Conservation (phyloP, 1,140 invertebrate species). For the Drosophila nebulosa region DNA sequence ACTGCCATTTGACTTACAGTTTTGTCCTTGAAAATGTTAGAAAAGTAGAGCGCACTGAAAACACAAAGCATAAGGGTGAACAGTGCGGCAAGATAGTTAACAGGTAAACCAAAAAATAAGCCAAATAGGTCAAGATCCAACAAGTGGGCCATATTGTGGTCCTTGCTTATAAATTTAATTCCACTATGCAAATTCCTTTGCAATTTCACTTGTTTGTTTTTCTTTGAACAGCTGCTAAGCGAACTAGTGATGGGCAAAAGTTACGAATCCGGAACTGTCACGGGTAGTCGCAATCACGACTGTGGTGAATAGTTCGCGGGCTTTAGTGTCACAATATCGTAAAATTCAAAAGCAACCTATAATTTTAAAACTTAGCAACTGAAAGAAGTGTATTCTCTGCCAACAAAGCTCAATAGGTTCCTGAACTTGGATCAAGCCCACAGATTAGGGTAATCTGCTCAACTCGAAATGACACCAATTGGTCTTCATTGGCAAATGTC, state of each 20-base stretch:
- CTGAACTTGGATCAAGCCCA: no score
- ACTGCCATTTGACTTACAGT: constrained; percentile 35
- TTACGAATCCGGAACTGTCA: neutral
- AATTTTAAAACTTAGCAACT: no score
- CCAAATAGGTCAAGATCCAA: constrained; percentile 1
- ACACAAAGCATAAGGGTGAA: constrained; percentile 65
- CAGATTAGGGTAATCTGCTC: constrained; percentile 91
- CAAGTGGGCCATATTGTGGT: neutral
- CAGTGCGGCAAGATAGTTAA: constrained; percentile 57
- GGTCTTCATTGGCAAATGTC: constrained; percentile 93
- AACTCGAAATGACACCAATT: constrained; percentile 87
- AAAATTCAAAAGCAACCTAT: neutral
- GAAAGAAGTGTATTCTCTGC: no score
- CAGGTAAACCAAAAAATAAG: constrained; percentile 53
- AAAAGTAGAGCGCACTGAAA: constrained; percentile 61
- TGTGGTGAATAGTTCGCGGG: neutral
- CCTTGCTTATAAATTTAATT: neutral
- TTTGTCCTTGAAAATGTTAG: constrained; percentile 70
- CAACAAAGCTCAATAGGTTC: no score
- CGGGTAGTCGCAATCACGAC: neutral
- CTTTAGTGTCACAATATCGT: neutral
- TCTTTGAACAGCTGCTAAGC: neutral
- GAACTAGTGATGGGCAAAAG: neutral
- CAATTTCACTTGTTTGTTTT: constrained; percentile 8
- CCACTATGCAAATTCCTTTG: neutral